Evolutionary conservation across 2,888 invertebrate genomes (phyloP).

Genomic region (Acanthacorydalis orientalis): DNA sequence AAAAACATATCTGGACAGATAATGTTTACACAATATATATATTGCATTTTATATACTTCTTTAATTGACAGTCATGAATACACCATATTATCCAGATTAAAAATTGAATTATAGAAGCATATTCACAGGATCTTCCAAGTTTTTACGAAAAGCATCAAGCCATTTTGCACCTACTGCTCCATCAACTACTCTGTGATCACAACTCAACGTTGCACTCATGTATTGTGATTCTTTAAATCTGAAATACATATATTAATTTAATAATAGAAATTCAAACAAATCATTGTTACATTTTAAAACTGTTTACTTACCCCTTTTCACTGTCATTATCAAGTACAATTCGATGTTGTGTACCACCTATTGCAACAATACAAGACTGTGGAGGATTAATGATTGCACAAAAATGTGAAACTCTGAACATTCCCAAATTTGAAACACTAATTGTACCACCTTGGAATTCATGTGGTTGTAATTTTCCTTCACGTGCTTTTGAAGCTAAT

Average conservation of each 20-base stretch:
- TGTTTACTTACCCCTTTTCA: constrained; percentile 1
- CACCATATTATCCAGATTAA: too few relatives aligned
- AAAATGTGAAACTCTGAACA: constrained; percentile 81
- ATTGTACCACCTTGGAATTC: constrained; percentile 96
- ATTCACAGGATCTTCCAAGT: constrained; percentile 80
- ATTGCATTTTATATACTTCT: too few relatives aligned
- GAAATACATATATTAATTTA: constrained; percentile 12
- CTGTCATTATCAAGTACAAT: constrained; percentile 49
- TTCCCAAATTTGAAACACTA: constrained; percentile 87
- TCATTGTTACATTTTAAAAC: constrained; percentile 1
- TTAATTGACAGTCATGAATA: too few relatives aligned
- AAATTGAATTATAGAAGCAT: constrained; percentile 64
- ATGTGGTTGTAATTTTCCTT: constrained; percentile 76
- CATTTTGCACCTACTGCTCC: constrained; percentile 96
- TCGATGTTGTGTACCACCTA: constrained; percentile 63
- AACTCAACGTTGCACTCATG: constrained; percentile 84
- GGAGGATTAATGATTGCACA: constrained; percentile 93
- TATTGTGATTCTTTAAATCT: constrained; percentile 59
- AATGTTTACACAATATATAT: too few relatives aligned
- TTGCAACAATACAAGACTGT: constrained; percentile 83
- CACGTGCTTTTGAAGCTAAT: constrained; percentile 73
- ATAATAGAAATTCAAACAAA: constrained; percentile 2
- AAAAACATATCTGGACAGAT: too few relatives aligned
- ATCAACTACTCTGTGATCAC: constrained; percentile 94
- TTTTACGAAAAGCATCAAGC: constrained; percentile 76